Evolutionary conservation across 2,888 invertebrate genomes (phyloP), one percentile per base, ranked within the genome.

Genomic region (Eristalis intricaria): DNA sequence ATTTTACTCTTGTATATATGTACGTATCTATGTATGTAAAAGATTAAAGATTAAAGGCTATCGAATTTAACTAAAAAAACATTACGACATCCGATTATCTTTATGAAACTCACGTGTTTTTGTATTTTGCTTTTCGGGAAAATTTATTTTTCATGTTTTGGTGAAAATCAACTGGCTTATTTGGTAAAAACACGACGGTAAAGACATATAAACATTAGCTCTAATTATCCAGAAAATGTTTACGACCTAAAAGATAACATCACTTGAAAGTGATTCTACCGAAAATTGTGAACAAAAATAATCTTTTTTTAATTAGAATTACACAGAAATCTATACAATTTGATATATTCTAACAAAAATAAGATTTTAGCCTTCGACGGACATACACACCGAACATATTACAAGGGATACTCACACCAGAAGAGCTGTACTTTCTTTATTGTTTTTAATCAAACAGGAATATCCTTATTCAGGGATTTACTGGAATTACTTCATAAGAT

Each of bases 291-390:
- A n/a, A 43, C 4, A 43, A 43, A 7, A 5, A 43, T n/a, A n/a
- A 1, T n/a, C 4, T n/a, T 4, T n/a, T 43, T n/a, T 43, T 7
- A 43, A n/a, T 43, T 43, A n/a, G 2, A n/a, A 43, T n/a, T 15
- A n/a, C n/a, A n/a, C 43, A n/a, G 5, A 43, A 43, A 19, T 19
- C 8, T 19, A 19, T 38, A 38, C 15, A 61, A n/a, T 32, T 61
- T 5, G 15, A 26, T 4, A 43, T 5, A 15, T 56, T 61, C 61
- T 63, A n/a, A 38, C 11, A 64, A 22, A 78, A 70, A 29, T 70
- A 65, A 70, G 56, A n/a, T 70, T 38, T 22, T 70, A 64, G 70
- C 64, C 64, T 78, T 78, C 70, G 40, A 11, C 26, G 38, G 64
- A 70, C 43, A n/a, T 43, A n/a, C 4, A 50, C 19, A n/a, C 19